These are phyloP conservation scores for Nymphalis c-album DNA, from an alignment of 2,888 invertebrate genomes.

Conservation along the genomic window DNA sequence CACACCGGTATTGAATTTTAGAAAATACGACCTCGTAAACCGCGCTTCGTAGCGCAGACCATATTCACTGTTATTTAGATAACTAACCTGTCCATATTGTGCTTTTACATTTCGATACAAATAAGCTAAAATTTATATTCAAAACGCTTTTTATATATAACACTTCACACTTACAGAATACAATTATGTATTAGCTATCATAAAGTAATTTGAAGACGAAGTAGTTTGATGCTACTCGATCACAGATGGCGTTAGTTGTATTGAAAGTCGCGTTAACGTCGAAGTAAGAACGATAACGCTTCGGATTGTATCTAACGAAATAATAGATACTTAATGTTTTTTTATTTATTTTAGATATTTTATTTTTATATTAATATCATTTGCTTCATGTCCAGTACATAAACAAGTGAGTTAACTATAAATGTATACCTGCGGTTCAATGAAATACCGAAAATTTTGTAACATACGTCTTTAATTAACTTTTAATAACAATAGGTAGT, in stretches of 20 bases:
- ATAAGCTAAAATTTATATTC: not conserved
- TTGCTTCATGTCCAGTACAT: too few relatives aligned
- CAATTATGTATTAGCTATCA: not conserved
- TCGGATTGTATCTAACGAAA: not conserved
- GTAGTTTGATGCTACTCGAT: slow-evolving; percentile 42
- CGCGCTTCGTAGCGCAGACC: slow-evolving; percentile 32
- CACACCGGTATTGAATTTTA: slow-evolving; percentile 62
- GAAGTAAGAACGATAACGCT: not conserved
- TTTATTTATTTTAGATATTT: not conserved
- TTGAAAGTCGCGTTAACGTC: not conserved
- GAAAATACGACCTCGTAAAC: slow-evolving; percentile 55
- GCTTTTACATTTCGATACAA: not conserved
- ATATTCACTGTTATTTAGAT: slow-evolving; percentile 10
- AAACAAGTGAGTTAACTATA: too few relatives aligned
- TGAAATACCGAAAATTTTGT: too few relatives aligned
- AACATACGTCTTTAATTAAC: too few relatives aligned
- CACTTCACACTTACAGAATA: too few relatives aligned
- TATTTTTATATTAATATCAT: not conserved
- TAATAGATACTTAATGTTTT: not conserved
- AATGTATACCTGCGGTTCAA: too few relatives aligned
- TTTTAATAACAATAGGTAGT: too few relatives aligned
- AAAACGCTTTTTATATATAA: not conserved
- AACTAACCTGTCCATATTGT: slow-evolving; percentile 7
- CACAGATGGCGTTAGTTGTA: slow-evolving; percentile 49
- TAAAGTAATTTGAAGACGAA: not conserved